Percentiles rank a stretch among this genome's conserved stretches.
phyloP scores from a whole-genome alignment of 2,888 invertebrate species.

The Amphipyra tragopoginis region DNA sequence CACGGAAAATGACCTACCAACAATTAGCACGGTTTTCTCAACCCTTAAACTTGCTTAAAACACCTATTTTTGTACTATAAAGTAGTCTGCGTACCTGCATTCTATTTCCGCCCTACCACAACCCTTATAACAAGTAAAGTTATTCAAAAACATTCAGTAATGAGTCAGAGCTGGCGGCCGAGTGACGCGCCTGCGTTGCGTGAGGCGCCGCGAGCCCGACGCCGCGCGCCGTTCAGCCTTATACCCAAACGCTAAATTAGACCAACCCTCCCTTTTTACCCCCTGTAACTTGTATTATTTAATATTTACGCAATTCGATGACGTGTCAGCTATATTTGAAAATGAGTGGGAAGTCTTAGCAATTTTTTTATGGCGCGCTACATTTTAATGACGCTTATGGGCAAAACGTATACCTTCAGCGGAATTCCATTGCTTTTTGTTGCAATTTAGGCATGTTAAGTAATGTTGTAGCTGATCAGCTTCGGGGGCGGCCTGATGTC shows the following conservation, averaged over 20 bases:
- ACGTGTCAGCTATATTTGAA: conserved; percentile 16
- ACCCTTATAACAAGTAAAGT: conserved; percentile 20
- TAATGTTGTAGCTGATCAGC: too few species aligned
- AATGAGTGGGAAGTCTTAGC: neutral
- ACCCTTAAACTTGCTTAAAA: too few species aligned
- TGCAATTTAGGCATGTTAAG: too few species aligned
- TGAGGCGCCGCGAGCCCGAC: conserved; percentile 57
- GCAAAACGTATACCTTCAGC: too few species aligned
- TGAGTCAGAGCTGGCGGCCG: conserved; percentile 59
- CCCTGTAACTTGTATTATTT: conserved; percentile 49
- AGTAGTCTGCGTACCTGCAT: conserved; percentile 8
- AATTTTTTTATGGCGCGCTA: neutral
- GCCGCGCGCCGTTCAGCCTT: conserved; percentile 34
- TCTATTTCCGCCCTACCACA: conserved; percentile 23
- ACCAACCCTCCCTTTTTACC: conserved; percentile 40
- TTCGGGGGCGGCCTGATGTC: too few species aligned
- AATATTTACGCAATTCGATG: conserved; percentile 58
- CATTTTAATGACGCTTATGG: neutral
- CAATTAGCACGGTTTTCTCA: too few species aligned
- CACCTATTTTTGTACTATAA: too few species aligned
- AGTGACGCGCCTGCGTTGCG: conserved; percentile 55
- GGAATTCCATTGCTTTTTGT: too few species aligned
- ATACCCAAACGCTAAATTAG: conserved; percentile 51
- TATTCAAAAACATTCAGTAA: conserved; percentile 43
- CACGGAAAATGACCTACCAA: too few species aligned